phyloP scores from a whole-genome alignment of 2,797 vertebrate genomes.

The Fringilla coelebs region DNA sequence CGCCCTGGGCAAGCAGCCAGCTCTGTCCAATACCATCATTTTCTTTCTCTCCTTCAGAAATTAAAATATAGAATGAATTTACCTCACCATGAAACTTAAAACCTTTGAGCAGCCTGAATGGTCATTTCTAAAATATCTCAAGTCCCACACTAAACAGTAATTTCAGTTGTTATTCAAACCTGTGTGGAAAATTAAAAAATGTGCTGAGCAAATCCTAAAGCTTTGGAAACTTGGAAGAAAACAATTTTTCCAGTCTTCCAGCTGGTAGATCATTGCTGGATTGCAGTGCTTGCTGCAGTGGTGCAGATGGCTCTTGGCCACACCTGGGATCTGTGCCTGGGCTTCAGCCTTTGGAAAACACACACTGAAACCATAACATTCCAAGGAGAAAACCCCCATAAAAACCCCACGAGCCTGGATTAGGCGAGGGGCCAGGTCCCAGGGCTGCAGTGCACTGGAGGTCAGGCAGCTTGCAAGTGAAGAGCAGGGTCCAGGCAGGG shows the following conservation, averaged over 20 bases:
- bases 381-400: neutral
- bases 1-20: neutral
- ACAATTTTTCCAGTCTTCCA: neutral
- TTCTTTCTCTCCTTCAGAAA: neutral
- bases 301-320: neutral
- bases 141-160: neutral
- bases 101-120: neutral
- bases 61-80: neutral
- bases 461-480: neutral
- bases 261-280: neutral
- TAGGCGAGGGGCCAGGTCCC: neutral
- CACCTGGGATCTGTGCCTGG: neutral
- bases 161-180: neutral
- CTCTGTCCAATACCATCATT: neutral
- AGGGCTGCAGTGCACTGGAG: neutral
- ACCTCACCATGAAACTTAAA: neutral
- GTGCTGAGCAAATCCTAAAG: neutral
- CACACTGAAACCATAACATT: neutral
- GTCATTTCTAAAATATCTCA: neutral
- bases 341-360: neutral
- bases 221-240: neutral
- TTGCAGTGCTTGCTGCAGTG: neutral
- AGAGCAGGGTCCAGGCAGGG: neutral
- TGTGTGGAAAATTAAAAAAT: neutral
- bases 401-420: fast-evolving